Evolutionary conservation across 2,888 invertebrate species (phyloP), one percentile per base, ranked within the genome.

Genomic region (Dromius quadrimaculatus): DNA sequence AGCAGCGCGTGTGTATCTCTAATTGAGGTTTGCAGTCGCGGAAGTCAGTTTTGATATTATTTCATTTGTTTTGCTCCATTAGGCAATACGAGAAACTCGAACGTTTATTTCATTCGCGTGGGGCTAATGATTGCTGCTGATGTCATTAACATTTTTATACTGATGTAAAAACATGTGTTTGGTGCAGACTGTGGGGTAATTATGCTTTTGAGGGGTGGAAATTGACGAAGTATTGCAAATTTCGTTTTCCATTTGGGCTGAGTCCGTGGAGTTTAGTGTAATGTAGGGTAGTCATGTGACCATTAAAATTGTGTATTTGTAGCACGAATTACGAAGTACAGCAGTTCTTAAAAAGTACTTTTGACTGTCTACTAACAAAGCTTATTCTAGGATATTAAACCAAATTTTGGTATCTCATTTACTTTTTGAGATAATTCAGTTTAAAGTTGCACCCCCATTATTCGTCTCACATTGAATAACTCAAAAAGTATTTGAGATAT

Each of bases 101-200:
- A 41, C 22, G 23, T 66, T 50, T 23, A 32, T 41, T 66, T 38
- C 15, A 54, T 23, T 66, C 28, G 66, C 66, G 66, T 66, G 66
- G 50, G 41, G 38, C 41, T 66, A 66, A 66, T 66, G 64, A 64
- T 45, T 17, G 64, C 45, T 64, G 54, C 57, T 36, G 66, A 66
- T 54, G 41, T 66, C 54, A 66, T 66, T 66, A 66, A 54, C 66
- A 66, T 66, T 66, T 66, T 66, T 66, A 66, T 54, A 54, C 54
- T 65, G 65, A 66, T 41, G 54, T 38, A 66, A 66, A 66, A 66
- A 66, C 64, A 64, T 34, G 47, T 64, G 47, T 64, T 64, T 32
- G 64, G 5, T 64, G 47, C 47, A 64, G 64, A 64, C 32, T 13
- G 32, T 5, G 47, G 64, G 64, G 45, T 64, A 47, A 63, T 63